These are phyloP conservation scores for Strix aluco DNA, from an alignment of 2,113 vertebrate genomes.

Conservation along the genomic window DNA sequence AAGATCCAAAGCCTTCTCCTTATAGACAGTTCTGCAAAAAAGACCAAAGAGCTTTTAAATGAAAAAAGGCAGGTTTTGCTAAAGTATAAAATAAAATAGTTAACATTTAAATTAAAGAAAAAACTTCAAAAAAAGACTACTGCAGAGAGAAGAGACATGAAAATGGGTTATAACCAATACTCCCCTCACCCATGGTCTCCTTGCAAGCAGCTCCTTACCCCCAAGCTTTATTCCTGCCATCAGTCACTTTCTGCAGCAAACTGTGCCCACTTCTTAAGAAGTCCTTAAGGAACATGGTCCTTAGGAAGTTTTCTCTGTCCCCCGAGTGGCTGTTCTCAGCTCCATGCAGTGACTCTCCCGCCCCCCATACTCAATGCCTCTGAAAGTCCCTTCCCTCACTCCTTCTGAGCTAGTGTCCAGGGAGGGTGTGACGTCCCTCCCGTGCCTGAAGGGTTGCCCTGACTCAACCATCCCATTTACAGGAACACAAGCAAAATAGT, in stretches of 20 bases:
- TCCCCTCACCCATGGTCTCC: background rate
- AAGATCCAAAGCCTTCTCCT: background rate
- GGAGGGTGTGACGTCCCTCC: background rate
- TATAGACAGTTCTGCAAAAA: background rate
- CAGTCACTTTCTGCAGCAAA: background rate
- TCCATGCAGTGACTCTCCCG: background rate
- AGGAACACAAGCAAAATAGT: background rate
- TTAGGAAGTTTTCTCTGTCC: background rate
- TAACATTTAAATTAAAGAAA: background rate
- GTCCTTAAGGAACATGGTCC: background rate
- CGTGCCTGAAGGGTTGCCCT: rapidly evolving
- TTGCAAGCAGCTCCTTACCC: background rate
- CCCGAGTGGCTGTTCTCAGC: rapidly evolving
- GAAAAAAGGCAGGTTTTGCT: background rate
- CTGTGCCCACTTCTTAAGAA: background rate
- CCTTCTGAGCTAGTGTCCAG: background rate
- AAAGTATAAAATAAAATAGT: background rate
- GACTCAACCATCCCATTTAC: background rate
- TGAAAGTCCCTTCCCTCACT: background rate
- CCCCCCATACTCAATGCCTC: background rate
- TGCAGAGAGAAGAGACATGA: background rate
- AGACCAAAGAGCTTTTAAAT: background rate
- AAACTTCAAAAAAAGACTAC: background rate
- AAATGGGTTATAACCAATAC: background rate
- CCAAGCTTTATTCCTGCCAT: background rate